phyloP scores from a whole-genome alignment of 2,797 vertebrate species.

The Protonibea diacanthus region DNA sequence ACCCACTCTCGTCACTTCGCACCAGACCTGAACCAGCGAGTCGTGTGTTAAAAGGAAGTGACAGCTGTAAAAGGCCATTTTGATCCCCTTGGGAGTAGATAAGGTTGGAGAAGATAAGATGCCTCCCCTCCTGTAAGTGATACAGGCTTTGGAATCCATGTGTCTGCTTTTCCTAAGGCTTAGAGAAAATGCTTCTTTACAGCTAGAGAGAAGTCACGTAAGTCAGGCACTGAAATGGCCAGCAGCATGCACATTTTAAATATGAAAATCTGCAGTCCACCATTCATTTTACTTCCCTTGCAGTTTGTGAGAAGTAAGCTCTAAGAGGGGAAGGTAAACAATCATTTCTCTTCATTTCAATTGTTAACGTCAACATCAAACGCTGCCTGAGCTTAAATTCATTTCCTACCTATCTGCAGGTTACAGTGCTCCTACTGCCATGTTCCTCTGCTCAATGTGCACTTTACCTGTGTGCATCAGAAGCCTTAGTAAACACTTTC shows the following conservation, averaged over 20 bases:
- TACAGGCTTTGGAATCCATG: conserved; percentile 37
- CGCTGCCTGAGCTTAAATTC: conserved; percentile 4
- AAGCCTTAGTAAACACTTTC: conserved; percentile 10
- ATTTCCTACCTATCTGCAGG: not conserved
- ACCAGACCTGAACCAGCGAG: conserved; percentile 35
- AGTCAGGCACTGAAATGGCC: conserved; percentile 3
- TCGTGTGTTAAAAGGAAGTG: conserved; percentile 51
- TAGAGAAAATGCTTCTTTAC: not conserved
- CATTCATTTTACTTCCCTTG: conserved; percentile 7
- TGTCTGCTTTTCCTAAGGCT: not conserved
- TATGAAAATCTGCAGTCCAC: not conserved
- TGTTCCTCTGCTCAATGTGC: conserved; percentile 1
- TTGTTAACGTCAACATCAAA: conserved; percentile 28
- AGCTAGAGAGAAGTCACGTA: conserved; percentile 5
- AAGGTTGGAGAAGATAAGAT: conserved; percentile 39
- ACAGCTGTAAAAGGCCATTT: conserved; percentile 65
- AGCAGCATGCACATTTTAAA: conserved; percentile 4
- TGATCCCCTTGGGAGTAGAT: conserved; percentile 46
- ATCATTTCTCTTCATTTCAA: conserved; percentile 1
- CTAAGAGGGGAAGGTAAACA: not conserved
- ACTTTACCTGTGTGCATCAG: not conserved
- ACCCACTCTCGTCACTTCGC: conserved; percentile 49
- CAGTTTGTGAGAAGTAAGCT: not conserved
- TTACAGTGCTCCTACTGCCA: not conserved
- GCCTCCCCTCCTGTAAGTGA: conserved; percentile 12